Base-by-base conservation (phyloP, 2,113 vertebrate genomes). In the Peromyscus leucopus region DNA sequence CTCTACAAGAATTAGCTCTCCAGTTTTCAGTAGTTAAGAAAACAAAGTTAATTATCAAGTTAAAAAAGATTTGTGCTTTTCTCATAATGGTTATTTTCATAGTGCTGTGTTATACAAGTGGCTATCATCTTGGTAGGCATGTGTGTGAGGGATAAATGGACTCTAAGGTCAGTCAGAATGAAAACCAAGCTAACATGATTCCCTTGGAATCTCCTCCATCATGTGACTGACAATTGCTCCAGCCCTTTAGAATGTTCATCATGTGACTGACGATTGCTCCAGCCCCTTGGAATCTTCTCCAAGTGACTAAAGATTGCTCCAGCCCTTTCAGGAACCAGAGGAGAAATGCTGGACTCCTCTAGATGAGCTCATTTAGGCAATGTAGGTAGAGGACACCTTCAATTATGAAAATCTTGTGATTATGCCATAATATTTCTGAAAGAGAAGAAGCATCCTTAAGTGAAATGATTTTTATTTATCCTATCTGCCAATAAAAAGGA, bases 41-140 rank as follows among this genome's bases (percentile, higher is more conserved):
- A 94, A 67, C 16, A 22, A 93, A 74, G 39, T 55, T 84, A 71
- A 67, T 80, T 93, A 83, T 95, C 46, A 89, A 57, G 5, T 75
- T 31, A 24, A 65, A 33, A n/a, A 33, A 28, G 57, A 19, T 90
- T 93, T 59, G 71, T 61, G 36, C 21, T 74, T 88, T 85, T 22
- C 78, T 42, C 21, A 51, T 16, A n/a, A 26, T 42, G 16, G 33
- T 91, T 89, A 79, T 21, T 84, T 90, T 75, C 57, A 51, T 88
- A 82, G 17, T 79, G 42, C 72, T 48, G 55, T 90, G 1, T 88
- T 86, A 48, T 42, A 36, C 5, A 92, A 26, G 13, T 63, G 13
- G 42, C 22, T 84, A 3, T 48, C 61, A 63, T 2, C 0, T 16
- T 7, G 0, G 8, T 67, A 39, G 17, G 86, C 2, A 33, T 2